Conservation (phyloP, 2,888 invertebrate species). For the Aphidius colemani region DNA sequence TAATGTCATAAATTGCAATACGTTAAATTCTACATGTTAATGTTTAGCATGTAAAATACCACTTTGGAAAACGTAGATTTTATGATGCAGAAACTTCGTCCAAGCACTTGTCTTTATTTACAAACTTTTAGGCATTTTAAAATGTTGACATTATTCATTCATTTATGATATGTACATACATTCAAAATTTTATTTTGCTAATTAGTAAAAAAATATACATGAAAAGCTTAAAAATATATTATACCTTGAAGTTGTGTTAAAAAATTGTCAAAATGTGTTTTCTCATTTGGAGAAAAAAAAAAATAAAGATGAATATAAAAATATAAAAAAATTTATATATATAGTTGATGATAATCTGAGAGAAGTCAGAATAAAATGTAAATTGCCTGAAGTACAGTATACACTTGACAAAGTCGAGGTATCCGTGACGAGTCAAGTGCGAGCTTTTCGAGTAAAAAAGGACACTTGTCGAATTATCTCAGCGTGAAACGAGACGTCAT, state of each 20-base stretch:
- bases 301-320: slow-evolving; percentile 1
- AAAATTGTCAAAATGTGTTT: slow-evolving; percentile 17
- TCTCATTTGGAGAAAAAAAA: slow-evolving; percentile 4
- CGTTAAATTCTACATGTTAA: slow-evolving; percentile 45
- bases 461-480: slow-evolving; percentile 46
- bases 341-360: slow-evolving; percentile 1
- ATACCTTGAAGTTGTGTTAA: slow-evolving; percentile 23
- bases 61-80: slow-evolving; percentile 28
- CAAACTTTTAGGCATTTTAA: slow-evolving; percentile 12
- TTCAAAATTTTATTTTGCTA: not conserved
- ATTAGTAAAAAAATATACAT: not conserved
- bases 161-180: not conserved
- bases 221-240: not conserved
- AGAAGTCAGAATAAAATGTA: slow-evolving; percentile 8
- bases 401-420: slow-evolving; percentile 22
- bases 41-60: slow-evolving; percentile 40
- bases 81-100: slow-evolving; percentile 42
- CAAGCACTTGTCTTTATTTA: slow-evolving; percentile 41
- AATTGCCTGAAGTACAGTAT: slow-evolving; percentile 25
- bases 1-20: slow-evolving; percentile 48
- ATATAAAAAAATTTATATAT: slow-evolving; percentile 17
- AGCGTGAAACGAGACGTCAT: slow-evolving; percentile 37
- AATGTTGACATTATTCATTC: not conserved
- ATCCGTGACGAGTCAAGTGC: slow-evolving; percentile 34
- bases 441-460: slow-evolving; percentile 17